These are phyloP conservation scores for Hydropotes inermis DNA, from an alignment of 2,113 vertebrate genomes.

Conservation along the genomic window DNA sequence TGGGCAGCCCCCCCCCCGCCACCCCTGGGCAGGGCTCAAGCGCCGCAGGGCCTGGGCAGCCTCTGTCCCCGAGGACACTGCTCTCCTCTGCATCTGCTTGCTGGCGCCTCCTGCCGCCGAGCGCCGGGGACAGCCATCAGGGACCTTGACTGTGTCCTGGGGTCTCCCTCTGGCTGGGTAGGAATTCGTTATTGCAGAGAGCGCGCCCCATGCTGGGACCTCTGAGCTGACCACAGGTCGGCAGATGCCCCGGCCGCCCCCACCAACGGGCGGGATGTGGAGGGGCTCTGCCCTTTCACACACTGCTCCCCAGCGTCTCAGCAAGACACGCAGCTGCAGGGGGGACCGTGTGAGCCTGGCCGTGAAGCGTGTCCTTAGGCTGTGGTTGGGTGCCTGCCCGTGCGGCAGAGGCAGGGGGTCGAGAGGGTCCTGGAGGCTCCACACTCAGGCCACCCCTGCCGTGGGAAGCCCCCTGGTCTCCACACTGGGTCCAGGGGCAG, in stretches of 20 bases:
- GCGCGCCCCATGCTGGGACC: background rate
- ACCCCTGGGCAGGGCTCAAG: background rate
- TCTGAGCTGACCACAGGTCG: background rate
- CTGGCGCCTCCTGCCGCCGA: background rate
- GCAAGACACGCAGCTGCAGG: background rate
- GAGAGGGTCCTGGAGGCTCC: background rate
- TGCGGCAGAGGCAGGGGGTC: background rate
- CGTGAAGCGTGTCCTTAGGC: background rate
- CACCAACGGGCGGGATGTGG: rapidly evolving
- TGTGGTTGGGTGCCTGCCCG: background rate
- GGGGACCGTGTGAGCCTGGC: background rate
- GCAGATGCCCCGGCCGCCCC: no score
- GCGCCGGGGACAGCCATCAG: rapidly evolving
- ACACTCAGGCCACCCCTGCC: background rate
- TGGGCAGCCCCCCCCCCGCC: background rate
- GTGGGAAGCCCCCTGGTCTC: background rate
- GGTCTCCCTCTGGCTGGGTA: background rate
- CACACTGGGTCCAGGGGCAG: background rate
- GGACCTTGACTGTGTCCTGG: background rate
- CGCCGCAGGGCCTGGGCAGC: rapidly evolving
- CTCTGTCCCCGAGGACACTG: background rate
- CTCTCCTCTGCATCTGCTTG: background rate
- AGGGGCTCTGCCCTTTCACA: background rate
- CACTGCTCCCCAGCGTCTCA: background rate
- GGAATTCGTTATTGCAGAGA: background rate